phyloP scores from a whole-genome alignment of 2,113 vertebrate genomes.

The Ciconia stormi region DNA sequence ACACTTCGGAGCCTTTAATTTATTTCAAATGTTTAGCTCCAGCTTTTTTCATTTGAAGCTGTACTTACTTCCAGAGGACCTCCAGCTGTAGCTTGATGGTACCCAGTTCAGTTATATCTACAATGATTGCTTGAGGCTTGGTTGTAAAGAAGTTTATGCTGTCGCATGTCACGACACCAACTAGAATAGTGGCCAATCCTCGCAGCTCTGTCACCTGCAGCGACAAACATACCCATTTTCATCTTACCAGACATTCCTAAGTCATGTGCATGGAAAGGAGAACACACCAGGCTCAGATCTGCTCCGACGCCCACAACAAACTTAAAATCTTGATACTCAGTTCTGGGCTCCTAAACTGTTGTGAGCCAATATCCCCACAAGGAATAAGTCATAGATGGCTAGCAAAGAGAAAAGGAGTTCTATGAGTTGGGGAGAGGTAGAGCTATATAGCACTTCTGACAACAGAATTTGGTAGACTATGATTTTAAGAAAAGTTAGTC shows the following conservation, averaged over 20 bases:
- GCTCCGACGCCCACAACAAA: background rate
- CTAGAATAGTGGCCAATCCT: slow-evolving; percentile 85
- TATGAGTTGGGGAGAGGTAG: background rate
- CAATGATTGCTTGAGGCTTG: slow-evolving; percentile 85
- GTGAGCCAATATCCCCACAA: background rate
- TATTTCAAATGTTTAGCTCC: background rate
- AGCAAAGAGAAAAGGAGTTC: background rate
- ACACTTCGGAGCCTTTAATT: background rate
- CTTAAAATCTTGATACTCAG: fast-evolving
- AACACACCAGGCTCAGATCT: background rate
- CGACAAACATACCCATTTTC: background rate
- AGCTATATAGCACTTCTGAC: background rate
- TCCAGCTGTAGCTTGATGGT: slow-evolving; percentile 96
- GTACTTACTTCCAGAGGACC: slow-evolving; percentile 91
- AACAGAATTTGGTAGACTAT: background rate
- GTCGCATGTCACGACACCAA: slow-evolving; percentile 88
- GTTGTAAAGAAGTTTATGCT: slow-evolving; percentile 87
- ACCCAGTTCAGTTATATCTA: slow-evolving; percentile 94
- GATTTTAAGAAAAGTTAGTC: background rate
- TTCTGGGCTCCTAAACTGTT: background rate
- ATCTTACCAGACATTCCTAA: background rate
- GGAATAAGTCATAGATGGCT: fast-evolving
- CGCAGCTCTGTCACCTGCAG: slow-evolving; percentile 89
- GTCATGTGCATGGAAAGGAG: fast-evolving
- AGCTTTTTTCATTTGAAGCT: background rate